These are phyloP conservation scores for Archips xylosteana DNA, from an alignment of 2,888 invertebrate genomes.

Conservation along the genomic window DNA sequence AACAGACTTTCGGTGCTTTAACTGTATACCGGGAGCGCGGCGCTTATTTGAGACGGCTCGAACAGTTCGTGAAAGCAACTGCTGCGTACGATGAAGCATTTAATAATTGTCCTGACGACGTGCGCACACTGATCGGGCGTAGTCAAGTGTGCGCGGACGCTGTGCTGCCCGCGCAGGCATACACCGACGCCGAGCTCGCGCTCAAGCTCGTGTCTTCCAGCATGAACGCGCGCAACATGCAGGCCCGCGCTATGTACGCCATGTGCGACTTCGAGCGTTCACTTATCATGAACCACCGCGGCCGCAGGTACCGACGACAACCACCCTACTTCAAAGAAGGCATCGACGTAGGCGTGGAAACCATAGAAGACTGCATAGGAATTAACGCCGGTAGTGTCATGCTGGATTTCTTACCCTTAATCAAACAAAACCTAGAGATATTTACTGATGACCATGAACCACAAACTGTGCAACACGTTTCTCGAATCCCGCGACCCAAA, in stretches of 20 bases:
- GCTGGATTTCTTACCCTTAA: conserved; percentile 75
- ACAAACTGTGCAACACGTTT: conserved; percentile 61
- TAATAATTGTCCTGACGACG: conserved; percentile 66
- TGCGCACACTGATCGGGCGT: conserved; percentile 71
- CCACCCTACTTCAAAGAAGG: conserved; percentile 79
- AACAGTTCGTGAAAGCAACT: conserved; percentile 78
- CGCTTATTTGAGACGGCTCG: conserved; percentile 72
- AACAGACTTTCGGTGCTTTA: conserved; percentile 70
- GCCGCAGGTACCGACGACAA: conserved; percentile 65
- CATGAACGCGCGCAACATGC: conserved; percentile 78
- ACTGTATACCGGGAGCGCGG: conserved; percentile 79
- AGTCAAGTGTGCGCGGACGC: conserved; percentile 79
- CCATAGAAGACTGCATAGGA: conserved; percentile 80
- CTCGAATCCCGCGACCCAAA: conserved; percentile 70
- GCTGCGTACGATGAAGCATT: conserved; percentile 76
- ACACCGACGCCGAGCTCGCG: conserved; percentile 74
- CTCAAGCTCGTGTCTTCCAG: conserved; percentile 73
- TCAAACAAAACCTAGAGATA: conserved; percentile 57
- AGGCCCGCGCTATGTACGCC: conserved; percentile 77
- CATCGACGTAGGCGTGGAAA: conserved; percentile 78
- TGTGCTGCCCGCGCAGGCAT: conserved; percentile 74
- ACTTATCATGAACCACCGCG: conserved; percentile 77
- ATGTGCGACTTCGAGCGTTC: conserved; percentile 80
- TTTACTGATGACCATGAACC: conserved; percentile 57
- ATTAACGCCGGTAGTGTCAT: conserved; percentile 74